Evolutionary conservation across 2,888 invertebrate genomes (phyloP), one percentile per base, ranked within the genome.

Genomic region (Cephus sareptanus): DNA sequence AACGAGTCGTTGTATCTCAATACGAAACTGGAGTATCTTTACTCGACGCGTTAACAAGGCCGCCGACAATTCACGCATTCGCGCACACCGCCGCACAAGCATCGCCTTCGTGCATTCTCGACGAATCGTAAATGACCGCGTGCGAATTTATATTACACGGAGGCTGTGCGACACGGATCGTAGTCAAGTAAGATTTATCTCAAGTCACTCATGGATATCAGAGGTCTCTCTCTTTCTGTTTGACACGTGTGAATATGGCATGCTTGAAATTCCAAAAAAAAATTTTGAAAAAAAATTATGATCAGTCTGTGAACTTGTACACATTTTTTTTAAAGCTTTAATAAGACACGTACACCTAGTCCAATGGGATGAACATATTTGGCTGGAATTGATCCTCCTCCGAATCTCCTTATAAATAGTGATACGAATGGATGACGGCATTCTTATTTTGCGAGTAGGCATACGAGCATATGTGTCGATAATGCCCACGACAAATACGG

Each of bases 21-120:
- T 71, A 71, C 71, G 71, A 71, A 71, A 71, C 31, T 71, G 71
- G 71, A 71, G 71, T 34, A 34, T 71, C 33, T 71, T 15, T 71
- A 71, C 71, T 31, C 71, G 71, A 71, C 13, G 13, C 71, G 71
- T 34, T 56, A 34, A n/a, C 71, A 71, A 71, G 71, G 71, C 31
- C 71, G 33, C 15, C 71, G 2, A 71, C 31, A 71, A 71, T 71
- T 71, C 71, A 71, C 31, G 71, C 71, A 34, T 71, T 31, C 71
- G 71, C 31, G 33, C 71, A 34, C 33, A 33, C 71, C 31, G 33
- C 31, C 23, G 12, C 12, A 31, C 31, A 0, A 23, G 40, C 40
- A 23, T 56, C 40, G 40, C 23, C 56, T 23, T 56, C 56, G 56
- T 56, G 56, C 9, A 23, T 56, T 56, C 23, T 23, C 23, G 23